Conservation (phyloP, 2,797 vertebrate species). For the Lacerta bilineata region DNA sequence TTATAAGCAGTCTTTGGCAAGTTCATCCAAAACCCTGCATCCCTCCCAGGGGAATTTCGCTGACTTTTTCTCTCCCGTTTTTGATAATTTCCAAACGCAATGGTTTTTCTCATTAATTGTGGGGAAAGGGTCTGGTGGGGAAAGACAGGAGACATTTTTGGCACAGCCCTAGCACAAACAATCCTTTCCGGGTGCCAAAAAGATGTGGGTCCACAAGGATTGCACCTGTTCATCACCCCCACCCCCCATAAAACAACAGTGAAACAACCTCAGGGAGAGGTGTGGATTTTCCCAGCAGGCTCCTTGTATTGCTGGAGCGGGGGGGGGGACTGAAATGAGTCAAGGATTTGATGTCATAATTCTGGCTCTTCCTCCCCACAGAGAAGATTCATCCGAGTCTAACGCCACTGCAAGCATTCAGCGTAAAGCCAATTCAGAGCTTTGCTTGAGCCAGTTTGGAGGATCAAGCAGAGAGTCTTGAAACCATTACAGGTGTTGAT, state of each 20-base stretch:
- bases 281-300: background rate
- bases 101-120: too few relatives aligned
- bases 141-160: background rate
- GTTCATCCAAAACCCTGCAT: too few relatives aligned
- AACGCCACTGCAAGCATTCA: background rate
- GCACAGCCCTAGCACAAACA: background rate
- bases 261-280: background rate
- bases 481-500: background rate
- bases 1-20: too few relatives aligned
- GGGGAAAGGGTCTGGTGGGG: background rate
- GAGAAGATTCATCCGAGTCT: background rate
- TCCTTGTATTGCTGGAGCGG: background rate
- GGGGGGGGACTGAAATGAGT: background rate
- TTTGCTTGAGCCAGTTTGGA: background rate
- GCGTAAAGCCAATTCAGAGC: background rate
- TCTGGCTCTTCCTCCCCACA: background rate
- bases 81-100: too few relatives aligned
- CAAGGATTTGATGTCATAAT: conserved; percentile 15
- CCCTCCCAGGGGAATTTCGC: too few relatives aligned
- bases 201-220: background rate
- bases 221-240: background rate
- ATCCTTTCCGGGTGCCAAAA: background rate
- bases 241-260: background rate
- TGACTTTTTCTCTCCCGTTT: too few relatives aligned
- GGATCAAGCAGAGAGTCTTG: background rate